A percentile compares a stretch with the other conserved stretches of the same genome.
Conservation (phyloP, 2,113 vertebrate genomes). For the Setophaga petechia region DNA sequence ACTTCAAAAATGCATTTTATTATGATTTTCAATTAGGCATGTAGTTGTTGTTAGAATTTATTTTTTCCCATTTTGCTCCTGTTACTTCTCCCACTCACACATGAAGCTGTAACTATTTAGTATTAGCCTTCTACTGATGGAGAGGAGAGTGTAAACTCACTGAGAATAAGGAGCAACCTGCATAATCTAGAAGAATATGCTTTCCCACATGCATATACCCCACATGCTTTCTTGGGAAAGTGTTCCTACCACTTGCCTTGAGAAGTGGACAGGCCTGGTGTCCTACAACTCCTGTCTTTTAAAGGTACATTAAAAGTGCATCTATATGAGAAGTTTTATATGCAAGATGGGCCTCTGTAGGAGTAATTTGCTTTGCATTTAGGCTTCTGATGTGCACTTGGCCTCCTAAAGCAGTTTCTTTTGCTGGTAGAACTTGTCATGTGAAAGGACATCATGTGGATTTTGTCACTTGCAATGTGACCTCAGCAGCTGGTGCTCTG, state of each 20-base stretch:
- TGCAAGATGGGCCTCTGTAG: neutral
- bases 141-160: neutral
- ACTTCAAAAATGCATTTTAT: neutral
- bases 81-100: fast-evolving
- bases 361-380: neutral
- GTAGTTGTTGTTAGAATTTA: neutral
- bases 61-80: neutral
- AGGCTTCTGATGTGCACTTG: neutral
- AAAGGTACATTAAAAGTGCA: neutral
- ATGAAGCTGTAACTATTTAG: neutral
- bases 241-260: neutral
- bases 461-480: neutral
- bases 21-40: neutral
- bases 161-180: neutral
- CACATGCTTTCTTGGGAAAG: neutral
- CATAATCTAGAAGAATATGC: neutral
- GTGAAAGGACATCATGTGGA: neutral
- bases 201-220: too few species aligned
- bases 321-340: neutral
- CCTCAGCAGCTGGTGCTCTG: neutral
- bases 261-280: neutral
- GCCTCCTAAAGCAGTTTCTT: neutral
- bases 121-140: neutral
- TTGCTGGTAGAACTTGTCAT: neutral
- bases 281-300: neutral